A percentile compares a stretch with the other conserved stretches of the same genome.
These are phyloP conservation scores for Oasisia sp. DNA, from an alignment of 2,888 invertebrate genomes.

Conservation along the genomic window DNA sequence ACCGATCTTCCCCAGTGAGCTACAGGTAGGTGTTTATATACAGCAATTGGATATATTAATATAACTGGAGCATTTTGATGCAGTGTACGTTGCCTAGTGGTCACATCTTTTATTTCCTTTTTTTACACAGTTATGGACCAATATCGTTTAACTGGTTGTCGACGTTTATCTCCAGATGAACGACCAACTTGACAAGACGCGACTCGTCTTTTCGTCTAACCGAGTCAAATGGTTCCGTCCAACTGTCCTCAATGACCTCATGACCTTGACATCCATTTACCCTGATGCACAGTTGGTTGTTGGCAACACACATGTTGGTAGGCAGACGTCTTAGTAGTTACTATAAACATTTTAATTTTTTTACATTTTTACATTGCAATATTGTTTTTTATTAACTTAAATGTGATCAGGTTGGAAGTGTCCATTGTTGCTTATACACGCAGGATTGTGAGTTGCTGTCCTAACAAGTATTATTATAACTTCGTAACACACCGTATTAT, in stretches of 20 bases:
- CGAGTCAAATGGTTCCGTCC: conserved; percentile 83
- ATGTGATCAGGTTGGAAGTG: background rate
- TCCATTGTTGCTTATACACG: background rate
- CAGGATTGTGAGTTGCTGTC: background rate
- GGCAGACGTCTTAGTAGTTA: background rate
- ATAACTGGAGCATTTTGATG: background rate
- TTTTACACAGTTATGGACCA: background rate
- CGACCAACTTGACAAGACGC: conserved; percentile 71
- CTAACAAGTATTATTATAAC: background rate
- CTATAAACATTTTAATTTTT: background rate
- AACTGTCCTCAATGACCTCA: conserved; percentile 73
- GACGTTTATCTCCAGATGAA: conserved; percentile 40
- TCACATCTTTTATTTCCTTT: background rate
- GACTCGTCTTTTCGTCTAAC: conserved; percentile 73
- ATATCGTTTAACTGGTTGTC: background rate
- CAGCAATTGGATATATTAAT: background rate
- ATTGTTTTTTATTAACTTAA: background rate
- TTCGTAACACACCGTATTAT: too few relatives aligned
- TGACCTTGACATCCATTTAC: conserved; percentile 73
- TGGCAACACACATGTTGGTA: conserved; percentile 90
- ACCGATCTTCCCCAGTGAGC: conserved; percentile 90
- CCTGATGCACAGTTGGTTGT: conserved; percentile 72
- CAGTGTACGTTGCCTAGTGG: background rate
- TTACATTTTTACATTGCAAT: background rate
- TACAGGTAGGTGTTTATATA: conserved; percentile 70